Percentiles rank a stretch among this genome's conserved stretches.
phyloP scores from a whole-genome alignment of 2,888 invertebrate species.

The Heliconius charithonia region DNA sequence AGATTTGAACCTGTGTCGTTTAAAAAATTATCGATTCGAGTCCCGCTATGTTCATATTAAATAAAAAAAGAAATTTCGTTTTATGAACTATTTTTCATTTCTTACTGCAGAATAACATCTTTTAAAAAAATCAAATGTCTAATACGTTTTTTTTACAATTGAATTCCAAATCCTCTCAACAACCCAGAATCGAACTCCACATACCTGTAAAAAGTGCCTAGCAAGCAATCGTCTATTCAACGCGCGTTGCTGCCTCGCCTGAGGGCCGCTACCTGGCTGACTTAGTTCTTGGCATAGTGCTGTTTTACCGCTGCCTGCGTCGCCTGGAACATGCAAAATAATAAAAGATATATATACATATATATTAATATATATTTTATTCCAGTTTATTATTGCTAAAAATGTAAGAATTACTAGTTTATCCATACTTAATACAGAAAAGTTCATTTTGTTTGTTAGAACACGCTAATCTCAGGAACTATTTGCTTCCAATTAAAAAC shows the following conservation, averaged over 20 bases:
- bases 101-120: too few species aligned
- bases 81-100: too few species aligned
- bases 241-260: conserved; percentile 87
- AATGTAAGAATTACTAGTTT: too few species aligned
- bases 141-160: too few species aligned
- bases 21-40: too few species aligned
- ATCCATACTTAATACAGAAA: too few species aligned
- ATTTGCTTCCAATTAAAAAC: too few species aligned
- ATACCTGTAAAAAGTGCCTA: conserved; percentile 91
- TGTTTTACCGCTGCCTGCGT: conserved; percentile 97
- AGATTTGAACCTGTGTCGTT: background rate
- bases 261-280: conserved; percentile 87
- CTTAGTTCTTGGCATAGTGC: conserved; percentile 92
- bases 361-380: background rate
- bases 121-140: too few species aligned
- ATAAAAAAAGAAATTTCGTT: too few species aligned
- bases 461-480: too few species aligned
- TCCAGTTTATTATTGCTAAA: background rate
- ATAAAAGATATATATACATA: background rate
- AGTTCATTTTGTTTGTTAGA: too few species aligned
- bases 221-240: conserved; percentile 92
- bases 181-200: background rate
- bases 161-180: background rate
- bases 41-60: too few species aligned
- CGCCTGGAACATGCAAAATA: conserved; percentile 70